Conservation (phyloP, 2,888 invertebrate genomes). For the Alcis repandata region DNA sequence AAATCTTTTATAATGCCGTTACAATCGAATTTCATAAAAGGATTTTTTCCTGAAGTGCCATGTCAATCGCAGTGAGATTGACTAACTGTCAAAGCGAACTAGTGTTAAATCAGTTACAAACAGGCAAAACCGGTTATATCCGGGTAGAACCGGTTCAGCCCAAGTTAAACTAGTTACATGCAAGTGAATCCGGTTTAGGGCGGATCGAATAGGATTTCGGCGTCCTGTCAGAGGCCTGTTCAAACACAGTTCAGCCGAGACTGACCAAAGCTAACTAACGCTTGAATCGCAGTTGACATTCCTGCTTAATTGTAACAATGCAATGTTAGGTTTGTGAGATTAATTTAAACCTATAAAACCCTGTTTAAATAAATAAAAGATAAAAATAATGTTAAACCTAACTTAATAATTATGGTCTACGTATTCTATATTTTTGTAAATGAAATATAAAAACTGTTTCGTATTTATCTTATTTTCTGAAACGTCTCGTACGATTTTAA, state of each 20-base stretch:
- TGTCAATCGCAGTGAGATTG: conserved; percentile 9
- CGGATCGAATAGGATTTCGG: conserved; percentile 18
- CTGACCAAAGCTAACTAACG: conserved; percentile 20
- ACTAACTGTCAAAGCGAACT: conserved; percentile 20
- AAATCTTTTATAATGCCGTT: no score
- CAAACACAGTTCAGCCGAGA: conserved; percentile 11
- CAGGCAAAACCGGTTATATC: conserved; percentile 26
- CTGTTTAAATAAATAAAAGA: no score
- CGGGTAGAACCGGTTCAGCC: conserved; percentile 19
- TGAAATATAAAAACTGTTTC: no score
- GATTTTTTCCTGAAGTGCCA: background rate
- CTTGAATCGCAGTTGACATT: conserved; percentile 11
- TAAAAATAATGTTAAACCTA: no score
- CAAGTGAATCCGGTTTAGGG: conserved; percentile 24
- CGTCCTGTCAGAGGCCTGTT: conserved; percentile 21
- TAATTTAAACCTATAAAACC: background rate
- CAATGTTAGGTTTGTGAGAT: conserved; percentile 1
- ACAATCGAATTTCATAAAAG: no score
- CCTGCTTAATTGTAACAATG: background rate
- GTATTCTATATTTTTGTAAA: no score
- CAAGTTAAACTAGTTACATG: conserved; percentile 24
- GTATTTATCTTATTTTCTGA: no score
- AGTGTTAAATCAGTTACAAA: no score
- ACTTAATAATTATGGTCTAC: no score
- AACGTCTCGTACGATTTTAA: no score